phyloP scores from a whole-genome alignment of 2,888 invertebrate species.

The Mantis religiosa region DNA sequence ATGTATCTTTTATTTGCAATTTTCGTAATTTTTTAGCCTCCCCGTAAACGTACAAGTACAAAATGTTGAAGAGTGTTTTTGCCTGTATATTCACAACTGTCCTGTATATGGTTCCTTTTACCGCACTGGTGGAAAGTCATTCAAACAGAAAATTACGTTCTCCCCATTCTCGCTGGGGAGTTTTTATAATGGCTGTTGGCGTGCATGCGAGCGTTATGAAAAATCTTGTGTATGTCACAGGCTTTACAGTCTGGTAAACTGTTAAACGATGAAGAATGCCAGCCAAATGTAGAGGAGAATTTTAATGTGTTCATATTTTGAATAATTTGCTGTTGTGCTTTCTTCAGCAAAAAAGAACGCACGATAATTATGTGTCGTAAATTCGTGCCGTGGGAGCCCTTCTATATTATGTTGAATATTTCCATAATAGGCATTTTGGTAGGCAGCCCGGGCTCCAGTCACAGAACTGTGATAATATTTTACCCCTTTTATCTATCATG shows the following conservation, averaged over 20 bases:
- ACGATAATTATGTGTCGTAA: too few relatives aligned
- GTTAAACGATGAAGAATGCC: not conserved
- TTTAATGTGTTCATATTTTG: not conserved
- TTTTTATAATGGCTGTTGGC: not conserved
- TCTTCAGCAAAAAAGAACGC: too few relatives aligned
- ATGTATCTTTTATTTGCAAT: too few relatives aligned
- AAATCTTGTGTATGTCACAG: not conserved
- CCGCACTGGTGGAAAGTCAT: not conserved
- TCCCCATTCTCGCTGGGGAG: not conserved
- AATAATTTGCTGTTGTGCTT: not conserved
- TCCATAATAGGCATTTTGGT: too few relatives aligned
- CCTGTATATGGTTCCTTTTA: not conserved
- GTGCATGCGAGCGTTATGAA: not conserved
- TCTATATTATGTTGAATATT: too few relatives aligned
- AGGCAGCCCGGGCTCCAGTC: too few relatives aligned
- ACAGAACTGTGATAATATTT: too few relatives aligned
- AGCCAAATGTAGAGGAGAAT: not conserved
- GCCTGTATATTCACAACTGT: not conserved
- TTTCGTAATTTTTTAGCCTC: too few relatives aligned
- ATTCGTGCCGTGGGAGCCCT: too few relatives aligned
- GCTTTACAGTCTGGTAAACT: not conserved
- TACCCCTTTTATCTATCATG: too few relatives aligned
- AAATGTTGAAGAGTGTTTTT: too few relatives aligned
- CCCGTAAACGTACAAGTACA: too few relatives aligned
- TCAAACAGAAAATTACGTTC: not conserved